phyloP scores from a whole-genome alignment of 2,113 vertebrate genomes.

The Pteropus alecto region DNA sequence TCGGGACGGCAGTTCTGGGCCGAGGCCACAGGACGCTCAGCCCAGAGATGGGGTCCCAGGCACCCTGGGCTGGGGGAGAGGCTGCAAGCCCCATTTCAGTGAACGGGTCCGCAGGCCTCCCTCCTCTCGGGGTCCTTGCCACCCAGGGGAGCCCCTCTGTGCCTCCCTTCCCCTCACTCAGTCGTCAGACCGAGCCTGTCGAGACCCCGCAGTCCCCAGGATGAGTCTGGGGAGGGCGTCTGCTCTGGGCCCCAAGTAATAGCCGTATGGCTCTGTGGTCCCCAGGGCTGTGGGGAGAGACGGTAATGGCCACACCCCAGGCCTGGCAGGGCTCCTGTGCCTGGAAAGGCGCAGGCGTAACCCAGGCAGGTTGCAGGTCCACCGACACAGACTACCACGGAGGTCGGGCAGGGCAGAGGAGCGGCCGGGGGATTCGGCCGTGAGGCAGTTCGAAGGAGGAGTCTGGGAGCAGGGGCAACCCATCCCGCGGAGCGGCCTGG shows the following conservation, averaged over 20 bases:
- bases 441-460: not conserved
- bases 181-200: no score
- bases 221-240: not conserved
- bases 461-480: not conserved
- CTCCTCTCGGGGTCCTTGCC: not conserved
- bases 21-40: no score
- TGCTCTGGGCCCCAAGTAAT: not conserved
- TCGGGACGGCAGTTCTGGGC: no score
- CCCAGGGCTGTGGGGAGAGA: not conserved
- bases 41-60: not conserved
- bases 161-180: not conserved
- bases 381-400: accelerated
- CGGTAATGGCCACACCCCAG: no score
- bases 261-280: not conserved
- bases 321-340: not conserved
- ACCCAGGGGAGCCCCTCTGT: not conserved
- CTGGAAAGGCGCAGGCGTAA: not conserved
- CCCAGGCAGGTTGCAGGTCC: not conserved
- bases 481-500: not conserved
- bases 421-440: accelerated
- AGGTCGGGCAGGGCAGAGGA: accelerated
- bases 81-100: no score
- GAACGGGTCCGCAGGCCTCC: not conserved
- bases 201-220: not conserved
- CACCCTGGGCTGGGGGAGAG: not conserved